Evolutionary conservation across 2,888 invertebrate species (phyloP).

Genomic region (Pharmacophagus antenor): DNA sequence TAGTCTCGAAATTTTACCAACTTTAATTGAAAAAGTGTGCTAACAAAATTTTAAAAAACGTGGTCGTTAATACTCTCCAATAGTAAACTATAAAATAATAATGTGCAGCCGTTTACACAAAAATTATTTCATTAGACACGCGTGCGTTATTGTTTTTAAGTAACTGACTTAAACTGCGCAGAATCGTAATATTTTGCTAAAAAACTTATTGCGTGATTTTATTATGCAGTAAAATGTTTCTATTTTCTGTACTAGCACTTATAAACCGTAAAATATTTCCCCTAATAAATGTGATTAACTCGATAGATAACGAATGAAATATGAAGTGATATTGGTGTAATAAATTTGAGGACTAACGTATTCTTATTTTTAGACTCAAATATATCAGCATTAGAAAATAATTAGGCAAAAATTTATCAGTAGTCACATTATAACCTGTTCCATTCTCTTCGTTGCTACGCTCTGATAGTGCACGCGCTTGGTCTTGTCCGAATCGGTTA

Average conservation of each 20-base stretch:
- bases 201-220: neutral
- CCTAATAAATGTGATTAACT: slow-evolving; percentile 41
- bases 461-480: slow-evolving; percentile 1
- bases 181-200: neutral
- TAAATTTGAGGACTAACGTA: slow-evolving; percentile 50
- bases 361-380: slow-evolving; percentile 67
- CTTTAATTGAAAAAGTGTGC: neutral
- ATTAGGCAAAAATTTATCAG: slow-evolving; percentile 46
- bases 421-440: slow-evolving; percentile 37
- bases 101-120: neutral
- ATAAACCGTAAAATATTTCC: slow-evolving; percentile 44
- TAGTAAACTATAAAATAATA: slow-evolving; percentile 1
- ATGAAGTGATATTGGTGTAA: slow-evolving; percentile 54
- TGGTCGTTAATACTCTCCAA: too few relatives aligned
- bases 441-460: slow-evolving; percentile 49
- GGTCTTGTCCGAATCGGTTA: neutral
- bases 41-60: neutral
- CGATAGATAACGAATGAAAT: slow-evolving; percentile 41
- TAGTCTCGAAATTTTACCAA: neutral
- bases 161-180: neutral
- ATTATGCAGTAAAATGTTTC: slow-evolving; percentile 4
- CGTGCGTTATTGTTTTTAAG: neutral
- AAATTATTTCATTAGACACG: neutral
- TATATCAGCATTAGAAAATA: slow-evolving; percentile 59
- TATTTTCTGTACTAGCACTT: slow-evolving; percentile 44